Evolutionary conservation across 2,113 vertebrate genomes (phyloP), one percentile per base, ranked within the genome.

Genomic region (Chrysemys picta): DNA sequence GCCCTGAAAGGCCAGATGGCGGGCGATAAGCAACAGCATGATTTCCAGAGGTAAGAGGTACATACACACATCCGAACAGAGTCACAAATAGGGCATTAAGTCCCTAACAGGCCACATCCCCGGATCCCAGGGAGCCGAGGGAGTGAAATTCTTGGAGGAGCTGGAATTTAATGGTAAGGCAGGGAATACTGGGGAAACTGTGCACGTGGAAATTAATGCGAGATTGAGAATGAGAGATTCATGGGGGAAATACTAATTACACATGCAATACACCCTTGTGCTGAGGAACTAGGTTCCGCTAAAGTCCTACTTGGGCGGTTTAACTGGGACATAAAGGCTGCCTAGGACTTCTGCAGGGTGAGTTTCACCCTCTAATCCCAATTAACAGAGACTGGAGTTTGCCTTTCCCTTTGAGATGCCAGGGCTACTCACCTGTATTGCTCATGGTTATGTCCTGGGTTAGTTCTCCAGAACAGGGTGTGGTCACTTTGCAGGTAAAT

Each of bases 1-100:
- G 1, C 14, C 49, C 12, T 3, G 4, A 50, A 50, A 50, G 49
- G 49, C 49, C 49, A 2, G 13, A 62, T 14, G 59, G 6, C 1
- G 5, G 6, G 13, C 2, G 3, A 57, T 10, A 27, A 10, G 9
- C 9, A 57, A 10, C 56, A 27, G 56, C 24, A 24, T 2, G 56
- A 65, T 38, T 38, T 38, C 17, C 8, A 21, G 8, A 38, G 35
- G n/a, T 21, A 17, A 72, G 35, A 72, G 5, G 17, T n/a, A 35
- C 31, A 65, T 8, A 29, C 12, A 6, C 59, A 31, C 3, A n/a
- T 65, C 19, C 21, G 17, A 22, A 11, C 19, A 69, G 65, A n/a
- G 17, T 65, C 27, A 11, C 7, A 42, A 24, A 24, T 38, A 12
- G 19, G 38, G 5, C 69, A 42, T 4, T 22, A 72, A 38, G 19